phyloP scores from a whole-genome alignment of 2,113 vertebrate genomes.

The Lonchura striata region DNA sequence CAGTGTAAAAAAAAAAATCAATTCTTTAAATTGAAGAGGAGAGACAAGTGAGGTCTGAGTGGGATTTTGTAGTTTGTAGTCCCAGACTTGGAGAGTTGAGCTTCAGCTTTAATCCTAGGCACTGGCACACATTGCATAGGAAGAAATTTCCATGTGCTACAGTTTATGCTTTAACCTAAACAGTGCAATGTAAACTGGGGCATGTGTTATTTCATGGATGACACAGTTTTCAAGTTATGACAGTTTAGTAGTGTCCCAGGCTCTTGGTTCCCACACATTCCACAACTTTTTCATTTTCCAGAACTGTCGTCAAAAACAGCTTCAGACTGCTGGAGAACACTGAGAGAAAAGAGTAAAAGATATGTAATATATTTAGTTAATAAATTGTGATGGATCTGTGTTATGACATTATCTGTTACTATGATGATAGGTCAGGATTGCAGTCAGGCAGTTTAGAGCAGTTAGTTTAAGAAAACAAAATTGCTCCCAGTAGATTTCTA shows the following conservation, averaged over 20 bases:
- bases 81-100: neutral
- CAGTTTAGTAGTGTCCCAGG: constrained; percentile 25
- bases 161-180: constrained; percentile 57
- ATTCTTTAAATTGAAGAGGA: neutral
- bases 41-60: neutral
- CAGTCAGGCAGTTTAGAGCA: constrained; percentile 1
- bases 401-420: constrained; percentile 49
- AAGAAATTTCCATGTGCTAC: constrained; percentile 54
- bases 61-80: neutral
- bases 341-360: neutral
- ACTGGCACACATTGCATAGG: neutral
- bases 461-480: constrained; percentile 26
- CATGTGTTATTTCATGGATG: constrained; percentile 52
- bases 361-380: constrained; percentile 18
- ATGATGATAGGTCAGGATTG: neutral
- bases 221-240: constrained; percentile 40
- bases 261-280: constrained; percentile 58
- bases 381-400: constrained; percentile 44
- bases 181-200: constrained; percentile 38
- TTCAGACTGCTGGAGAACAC: neutral
- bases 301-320: neutral
- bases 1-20: neutral
- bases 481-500: constrained; percentile 24
- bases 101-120: neutral
- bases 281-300: constrained; percentile 19